Conservation (phyloP, 2,888 invertebrate species). For the Melanostoma scalare region DNA sequence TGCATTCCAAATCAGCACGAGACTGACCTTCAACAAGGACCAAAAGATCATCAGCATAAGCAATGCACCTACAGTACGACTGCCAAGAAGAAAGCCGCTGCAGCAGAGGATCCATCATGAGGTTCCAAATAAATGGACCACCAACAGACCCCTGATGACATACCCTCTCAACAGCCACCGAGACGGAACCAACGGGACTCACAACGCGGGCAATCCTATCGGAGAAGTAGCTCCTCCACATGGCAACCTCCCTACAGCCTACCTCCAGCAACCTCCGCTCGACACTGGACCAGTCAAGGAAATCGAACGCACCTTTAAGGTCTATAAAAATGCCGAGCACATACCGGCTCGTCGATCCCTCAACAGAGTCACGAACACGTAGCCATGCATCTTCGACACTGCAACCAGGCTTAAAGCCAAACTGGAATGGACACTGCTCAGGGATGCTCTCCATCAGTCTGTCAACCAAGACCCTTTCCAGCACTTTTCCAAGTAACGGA, state of each 20-base stretch:
- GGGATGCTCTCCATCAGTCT: too few relatives aligned
- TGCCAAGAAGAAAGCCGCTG: background rate
- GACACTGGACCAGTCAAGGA: background rate
- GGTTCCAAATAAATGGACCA: constrained; percentile 70
- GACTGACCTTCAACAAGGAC: too few relatives aligned
- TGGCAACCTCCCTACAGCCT: constrained; percentile 8
- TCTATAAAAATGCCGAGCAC: background rate
- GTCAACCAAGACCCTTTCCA: constrained; percentile 50
- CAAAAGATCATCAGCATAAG: too few relatives aligned
- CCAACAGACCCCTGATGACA: constrained; percentile 64
- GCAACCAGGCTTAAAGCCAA: constrained; percentile 27
- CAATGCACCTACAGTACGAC: constrained; percentile 26
- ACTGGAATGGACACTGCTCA: constrained; percentile 23
- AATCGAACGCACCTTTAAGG: background rate
- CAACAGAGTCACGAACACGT: background rate
- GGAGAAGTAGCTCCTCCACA: constrained; percentile 18
- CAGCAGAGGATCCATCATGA: constrained; percentile 52
- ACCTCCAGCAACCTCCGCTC: constrained; percentile 16
- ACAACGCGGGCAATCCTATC: constrained; percentile 13
- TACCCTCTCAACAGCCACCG: constrained; percentile 31
- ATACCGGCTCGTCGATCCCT: background rate
- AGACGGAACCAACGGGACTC: background rate
- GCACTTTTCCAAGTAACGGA: constrained; percentile 69
- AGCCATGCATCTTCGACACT: constrained; percentile 45
- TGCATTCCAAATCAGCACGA: constrained; percentile 27